phyloP scores from a whole-genome alignment of 2,797 vertebrate species.

The Malurus leucopterus region DNA sequence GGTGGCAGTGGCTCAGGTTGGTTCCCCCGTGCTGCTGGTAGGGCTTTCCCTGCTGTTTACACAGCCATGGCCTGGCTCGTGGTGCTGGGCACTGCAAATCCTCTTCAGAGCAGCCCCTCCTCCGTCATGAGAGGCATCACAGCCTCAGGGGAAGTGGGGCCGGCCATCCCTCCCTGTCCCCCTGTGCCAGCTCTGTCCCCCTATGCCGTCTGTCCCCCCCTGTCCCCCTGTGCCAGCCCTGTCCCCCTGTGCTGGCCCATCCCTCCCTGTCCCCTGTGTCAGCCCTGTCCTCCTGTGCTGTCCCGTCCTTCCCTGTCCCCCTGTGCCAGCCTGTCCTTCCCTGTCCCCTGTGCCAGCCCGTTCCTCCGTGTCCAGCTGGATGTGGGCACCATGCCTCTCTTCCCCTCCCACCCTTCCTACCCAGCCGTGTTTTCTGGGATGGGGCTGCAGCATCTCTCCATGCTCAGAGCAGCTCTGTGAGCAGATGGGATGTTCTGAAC shows the following conservation, averaged over 20 bases:
- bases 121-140: rapidly evolving
- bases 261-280: background rate
- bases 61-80: background rate
- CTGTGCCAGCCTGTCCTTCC: background rate
- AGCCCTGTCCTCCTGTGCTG: too few species aligned
- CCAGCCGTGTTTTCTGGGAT: background rate
- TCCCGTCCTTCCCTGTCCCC: too few species aligned
- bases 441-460: background rate
- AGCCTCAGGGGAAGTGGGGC: background rate
- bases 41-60: background rate
- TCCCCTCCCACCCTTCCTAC: rapidly evolving
- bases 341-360: background rate
- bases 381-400: background rate
- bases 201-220: too few species aligned
- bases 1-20: background rate
- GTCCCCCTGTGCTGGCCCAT: too few species aligned
- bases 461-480: background rate
- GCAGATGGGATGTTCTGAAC: too few species aligned
- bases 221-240: too few species aligned
- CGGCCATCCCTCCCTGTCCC: background rate
- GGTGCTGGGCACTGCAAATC: background rate
- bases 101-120: background rate
- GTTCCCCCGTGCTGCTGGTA: background rate
- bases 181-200: background rate
- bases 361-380: background rate